A percentile compares a stretch with the other conserved stretches of the same genome.
phyloP scores from a whole-genome alignment of 1,140 invertebrate species.

The Polyergus mexicanus region DNA sequence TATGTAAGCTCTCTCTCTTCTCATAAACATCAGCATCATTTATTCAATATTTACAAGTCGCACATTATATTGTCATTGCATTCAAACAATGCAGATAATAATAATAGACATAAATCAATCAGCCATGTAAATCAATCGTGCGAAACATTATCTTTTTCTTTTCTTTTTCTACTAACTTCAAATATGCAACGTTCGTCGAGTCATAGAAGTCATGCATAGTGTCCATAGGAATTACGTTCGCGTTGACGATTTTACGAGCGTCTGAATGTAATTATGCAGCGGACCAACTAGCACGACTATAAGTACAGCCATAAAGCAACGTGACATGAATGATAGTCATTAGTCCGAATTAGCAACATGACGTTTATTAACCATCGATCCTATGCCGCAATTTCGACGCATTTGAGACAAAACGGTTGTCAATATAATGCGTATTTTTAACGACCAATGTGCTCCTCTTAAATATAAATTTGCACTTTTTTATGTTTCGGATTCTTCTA shows the following conservation, averaged over 20 bases:
- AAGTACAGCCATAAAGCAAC: constrained; percentile 60
- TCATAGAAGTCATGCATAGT: not conserved
- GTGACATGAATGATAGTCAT: constrained; percentile 60
- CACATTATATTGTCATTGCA: not conserved
- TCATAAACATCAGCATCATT: not conserved
- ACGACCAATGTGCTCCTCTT: not conserved
- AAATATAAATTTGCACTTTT: not conserved
- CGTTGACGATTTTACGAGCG: constrained; percentile 49
- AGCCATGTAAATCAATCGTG: not conserved
- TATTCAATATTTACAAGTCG: not conserved
- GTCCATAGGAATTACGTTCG: constrained; percentile 1
- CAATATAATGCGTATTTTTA: constrained; percentile 3
- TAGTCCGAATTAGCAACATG: constrained; percentile 66
- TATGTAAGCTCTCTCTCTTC: not conserved
- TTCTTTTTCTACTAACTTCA: not conserved
- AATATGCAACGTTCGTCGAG: too few species aligned
- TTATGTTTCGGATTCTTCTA: not conserved
- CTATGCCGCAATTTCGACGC: not conserved
- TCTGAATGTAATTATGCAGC: constrained; percentile 51
- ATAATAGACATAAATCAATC: not conserved
- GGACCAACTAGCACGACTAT: constrained; percentile 15
- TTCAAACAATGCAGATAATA: not conserved
- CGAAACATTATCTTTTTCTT: not conserved
- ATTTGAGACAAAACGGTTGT: not conserved
- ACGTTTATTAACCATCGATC: constrained; percentile 68